These are phyloP conservation scores for Eudemis profundana DNA, from an alignment of 2,888 invertebrate genomes.

Conservation along the genomic window DNA sequence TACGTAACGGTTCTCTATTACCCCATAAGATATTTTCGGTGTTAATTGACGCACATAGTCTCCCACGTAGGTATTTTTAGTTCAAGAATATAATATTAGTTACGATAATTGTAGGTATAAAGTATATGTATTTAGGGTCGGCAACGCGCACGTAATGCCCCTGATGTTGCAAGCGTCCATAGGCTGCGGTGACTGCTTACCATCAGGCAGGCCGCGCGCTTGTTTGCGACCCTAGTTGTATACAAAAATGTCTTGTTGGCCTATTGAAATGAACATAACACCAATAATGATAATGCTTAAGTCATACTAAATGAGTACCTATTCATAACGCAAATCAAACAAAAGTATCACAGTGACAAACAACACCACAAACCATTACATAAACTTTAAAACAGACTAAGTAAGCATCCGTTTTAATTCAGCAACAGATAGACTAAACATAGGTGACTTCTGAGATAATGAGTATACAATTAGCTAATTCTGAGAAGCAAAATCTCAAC, in stretches of 20 bases:
- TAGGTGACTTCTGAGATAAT: not conserved
- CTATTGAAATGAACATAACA: too few species aligned
- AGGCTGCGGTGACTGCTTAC: too few species aligned
- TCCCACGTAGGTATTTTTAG: conserved; percentile 23
- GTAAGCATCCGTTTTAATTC: not conserved
- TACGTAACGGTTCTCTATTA: conserved; percentile 60
- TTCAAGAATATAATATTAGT: conserved; percentile 27
- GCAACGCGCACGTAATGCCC: too few species aligned
- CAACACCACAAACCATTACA: conserved; percentile 1
- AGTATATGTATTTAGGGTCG: too few species aligned
- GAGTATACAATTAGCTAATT: not conserved
- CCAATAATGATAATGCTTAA: too few species aligned
- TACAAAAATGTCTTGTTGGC: too few species aligned
- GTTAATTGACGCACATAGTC: conserved; percentile 38
- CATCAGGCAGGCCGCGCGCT: too few species aligned
- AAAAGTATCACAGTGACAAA: not conserved
- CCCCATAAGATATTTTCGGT: conserved; percentile 35
- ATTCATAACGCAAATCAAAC: not conserved
- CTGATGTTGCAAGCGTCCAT: too few species aligned
- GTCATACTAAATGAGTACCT: too few species aligned
- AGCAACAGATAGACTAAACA: conserved; percentile 21
- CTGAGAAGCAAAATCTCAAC: not conserved
- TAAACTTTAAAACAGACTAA: too few species aligned
- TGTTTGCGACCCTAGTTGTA: too few species aligned
- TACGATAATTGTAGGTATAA: too few species aligned